Base-by-base conservation (phyloP, 1,140 invertebrate genomes). In the Tetragnatha versicolor region DNA sequence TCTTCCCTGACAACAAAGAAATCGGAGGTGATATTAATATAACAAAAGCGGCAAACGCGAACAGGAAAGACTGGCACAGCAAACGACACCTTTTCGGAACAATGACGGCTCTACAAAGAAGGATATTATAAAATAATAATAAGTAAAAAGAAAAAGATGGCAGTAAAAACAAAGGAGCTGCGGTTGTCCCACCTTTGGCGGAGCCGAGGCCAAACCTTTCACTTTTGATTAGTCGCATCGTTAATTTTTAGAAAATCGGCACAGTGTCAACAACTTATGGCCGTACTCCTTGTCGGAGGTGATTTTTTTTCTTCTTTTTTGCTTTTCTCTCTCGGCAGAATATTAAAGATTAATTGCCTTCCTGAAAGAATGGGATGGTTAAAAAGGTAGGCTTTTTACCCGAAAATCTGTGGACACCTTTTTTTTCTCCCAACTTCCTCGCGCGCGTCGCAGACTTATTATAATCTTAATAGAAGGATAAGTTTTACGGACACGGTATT, bases 141-240 rank as follows among this genome's bases (percentile, higher is more conserved):
- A n/a, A n/a, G n/a, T n/a, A n/a, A n/a, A 63, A 63, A 63, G 60
- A 63, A 63, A 42, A 63, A 63, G 27, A 37, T 20, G 9, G 47
- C 47, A 6, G 20, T 22, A 39, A 63, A 63, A 63, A 63, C 60
- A 63, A 63, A 63, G 42, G 60, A 63, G 60, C 33, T 39, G 60
- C 22, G 37, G 60, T 63, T 63, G 17, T 31, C 25, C n/a, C 37
- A 39, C 33, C 60, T 42, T 63, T 31, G 31, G 53, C 25, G 66
- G 53, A 53, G 66, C 35, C 37, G 66, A 69, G 35, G 66, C 51
- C 53, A n/a, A 58, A 60, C 35, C 51, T 73, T 73, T 73, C 69
- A 73, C 69, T 73, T 73, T 73, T 73, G 69, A 73, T 73, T 73
- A 73, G 69, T 73, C 5, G 69, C 53, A 60, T 73, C 69, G 69